These are phyloP conservation scores for Epizoanthus ramosus DNA, from an alignment of 92 coral and sea anemone species.

Conservation along the genomic window DNA sequence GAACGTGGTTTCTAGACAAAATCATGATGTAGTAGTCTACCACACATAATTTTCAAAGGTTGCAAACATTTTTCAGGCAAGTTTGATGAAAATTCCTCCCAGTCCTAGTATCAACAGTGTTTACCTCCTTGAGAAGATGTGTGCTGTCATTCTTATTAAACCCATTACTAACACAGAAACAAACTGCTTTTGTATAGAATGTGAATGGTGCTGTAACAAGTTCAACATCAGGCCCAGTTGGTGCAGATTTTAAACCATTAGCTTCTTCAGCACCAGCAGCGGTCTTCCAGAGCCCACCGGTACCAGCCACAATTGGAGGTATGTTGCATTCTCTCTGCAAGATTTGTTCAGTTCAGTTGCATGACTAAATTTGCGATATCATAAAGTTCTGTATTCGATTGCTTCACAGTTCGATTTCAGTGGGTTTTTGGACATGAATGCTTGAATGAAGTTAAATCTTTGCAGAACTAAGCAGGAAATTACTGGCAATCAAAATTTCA, in stretches of 20 bases:
- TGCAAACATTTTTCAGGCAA: too few relatives aligned
- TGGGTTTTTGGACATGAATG: too few relatives aligned
- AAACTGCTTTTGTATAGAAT: slow-evolving; percentile 57
- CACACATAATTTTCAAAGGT: too few relatives aligned
- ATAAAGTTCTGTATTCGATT: too few relatives aligned
- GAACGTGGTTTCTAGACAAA: too few relatives aligned
- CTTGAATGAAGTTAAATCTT: too few relatives aligned
- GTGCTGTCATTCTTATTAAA: neutral
- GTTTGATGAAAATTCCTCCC: too few relatives aligned
- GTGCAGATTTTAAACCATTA: slow-evolving; percentile 98
- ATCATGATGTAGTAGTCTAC: too few relatives aligned
- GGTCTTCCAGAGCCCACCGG: slow-evolving; percentile 88
- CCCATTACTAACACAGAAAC: neutral
- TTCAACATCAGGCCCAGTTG: slow-evolving; percentile 94
- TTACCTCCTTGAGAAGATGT: neutral
- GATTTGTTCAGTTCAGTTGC: neutral
- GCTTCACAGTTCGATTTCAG: too few relatives aligned
- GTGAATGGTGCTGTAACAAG: slow-evolving; percentile 81
- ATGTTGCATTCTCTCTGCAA: neutral
- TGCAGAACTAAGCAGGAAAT: too few relatives aligned
- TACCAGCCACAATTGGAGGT: slow-evolving; percentile 67
- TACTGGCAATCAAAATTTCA: too few relatives aligned
- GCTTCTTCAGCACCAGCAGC: slow-evolving; percentile 58
- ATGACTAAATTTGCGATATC: neutral
- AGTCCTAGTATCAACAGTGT: too few relatives aligned